Percentiles rank a stretch among this genome's conserved stretches.
Evolutionary conservation across 2,888 invertebrate species (phyloP).

Genomic region (Ormia ochracea): DNA sequence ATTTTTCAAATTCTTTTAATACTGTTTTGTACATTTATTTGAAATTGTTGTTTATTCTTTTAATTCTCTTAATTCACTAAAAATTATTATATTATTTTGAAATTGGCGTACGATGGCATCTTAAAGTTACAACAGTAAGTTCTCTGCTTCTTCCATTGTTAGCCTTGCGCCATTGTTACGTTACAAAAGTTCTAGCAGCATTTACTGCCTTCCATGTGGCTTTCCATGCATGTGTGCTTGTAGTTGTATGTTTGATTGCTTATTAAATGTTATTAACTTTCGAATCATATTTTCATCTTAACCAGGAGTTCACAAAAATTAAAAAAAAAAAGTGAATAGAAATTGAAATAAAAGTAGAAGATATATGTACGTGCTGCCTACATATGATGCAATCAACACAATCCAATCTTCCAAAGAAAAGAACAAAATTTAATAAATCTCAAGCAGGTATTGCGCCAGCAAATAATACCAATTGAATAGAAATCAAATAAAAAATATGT

Average conservation of each 20-base stretch:
- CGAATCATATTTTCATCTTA: conserved; percentile 59
- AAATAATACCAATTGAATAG: conserved; percentile 52
- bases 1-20: neutral
- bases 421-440: conserved; percentile 54
- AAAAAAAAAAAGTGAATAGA: conserved; percentile 19
- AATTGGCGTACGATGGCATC: conserved; percentile 34
- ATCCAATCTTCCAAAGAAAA: conserved; percentile 42
- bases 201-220: neutral
- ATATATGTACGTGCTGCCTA: conserved; percentile 56
- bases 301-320: conserved; percentile 37
- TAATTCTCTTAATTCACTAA: conserved; percentile 10
- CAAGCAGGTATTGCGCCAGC: conserved; percentile 35
- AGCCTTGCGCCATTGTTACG: conserved; percentile 9
- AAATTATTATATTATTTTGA: conserved; percentile 8
- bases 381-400: conserved; percentile 59
- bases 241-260: conserved; percentile 50
- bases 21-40: neutral
- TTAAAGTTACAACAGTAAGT: conserved; percentile 38
- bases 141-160: conserved; percentile 27
- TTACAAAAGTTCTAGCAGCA: conserved; percentile 22
- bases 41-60: neutral
- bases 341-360: conserved; percentile 41
- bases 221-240: neutral
- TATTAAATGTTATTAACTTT: conserved; percentile 64
- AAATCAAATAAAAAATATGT: conserved; percentile 39